Evolutionary conservation across 2,797 vertebrate genomes (phyloP).

Genomic region (Periparus ater): DNA sequence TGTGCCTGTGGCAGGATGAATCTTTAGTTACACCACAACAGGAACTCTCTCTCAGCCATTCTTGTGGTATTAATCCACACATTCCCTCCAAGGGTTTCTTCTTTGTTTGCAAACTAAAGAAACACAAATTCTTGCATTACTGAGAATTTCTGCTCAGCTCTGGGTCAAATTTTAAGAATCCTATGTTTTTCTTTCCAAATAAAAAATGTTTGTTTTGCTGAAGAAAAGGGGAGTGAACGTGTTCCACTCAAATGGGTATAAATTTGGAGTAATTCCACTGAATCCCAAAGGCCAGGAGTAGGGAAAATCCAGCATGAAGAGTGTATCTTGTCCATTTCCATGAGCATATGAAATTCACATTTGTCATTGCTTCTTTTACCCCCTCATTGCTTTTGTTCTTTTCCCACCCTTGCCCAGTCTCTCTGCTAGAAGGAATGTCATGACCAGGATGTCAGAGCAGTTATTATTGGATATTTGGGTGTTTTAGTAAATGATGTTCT

Average conservation of each 20-base stretch:
- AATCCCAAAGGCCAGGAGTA: neutral
- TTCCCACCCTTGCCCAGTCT: neutral
- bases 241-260: neutral
- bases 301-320: neutral
- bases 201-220: constrained; percentile 38
- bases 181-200: neutral
- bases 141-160: constrained; percentile 20
- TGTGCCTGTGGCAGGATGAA: neutral
- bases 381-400: neutral
- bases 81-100: neutral
- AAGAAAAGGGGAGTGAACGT: neutral
- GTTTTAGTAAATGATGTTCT: neutral
- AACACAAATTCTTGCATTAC: neutral
- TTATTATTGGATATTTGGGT: neutral
- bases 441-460: neutral
- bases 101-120: constrained; percentile 9
- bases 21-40: neutral
- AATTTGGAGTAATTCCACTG: neutral
- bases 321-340: neutral
- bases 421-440: neutral
- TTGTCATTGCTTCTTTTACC: neutral
- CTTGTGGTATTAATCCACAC: neutral
- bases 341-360: neutral
- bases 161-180: neutral
- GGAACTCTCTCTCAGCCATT: neutral